phyloP scores from a whole-genome alignment of 2,113 vertebrate species.

The Pachypanchax playfairii region DNA sequence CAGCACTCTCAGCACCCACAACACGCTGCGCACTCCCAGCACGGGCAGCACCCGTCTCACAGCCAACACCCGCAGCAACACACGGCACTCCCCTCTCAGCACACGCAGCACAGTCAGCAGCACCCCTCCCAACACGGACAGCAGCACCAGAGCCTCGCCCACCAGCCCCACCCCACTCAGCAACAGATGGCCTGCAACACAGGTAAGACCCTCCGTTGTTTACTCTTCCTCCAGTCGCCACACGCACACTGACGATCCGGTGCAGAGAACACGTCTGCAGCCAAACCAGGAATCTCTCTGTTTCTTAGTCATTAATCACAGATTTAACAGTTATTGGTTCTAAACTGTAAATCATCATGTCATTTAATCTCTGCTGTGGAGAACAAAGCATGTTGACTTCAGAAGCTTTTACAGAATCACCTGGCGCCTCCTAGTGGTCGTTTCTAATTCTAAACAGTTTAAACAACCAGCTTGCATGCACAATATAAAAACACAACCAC shows the following conservation, averaged over 20 bases:
- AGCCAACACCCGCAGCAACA: constrained; percentile 73
- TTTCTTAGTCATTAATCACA: constrained; percentile 39
- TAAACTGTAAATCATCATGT: constrained; percentile 58
- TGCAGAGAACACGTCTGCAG: constrained; percentile 5
- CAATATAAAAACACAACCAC: constrained; percentile 28
- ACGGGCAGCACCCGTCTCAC: constrained; percentile 73
- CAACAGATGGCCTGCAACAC: constrained; percentile 89
- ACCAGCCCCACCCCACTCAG: constrained; percentile 85
- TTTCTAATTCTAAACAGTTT: constrained; percentile 8
- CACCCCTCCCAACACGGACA: constrained; percentile 78
- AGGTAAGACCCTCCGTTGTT: constrained; percentile 77
- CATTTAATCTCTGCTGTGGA: constrained; percentile 67
- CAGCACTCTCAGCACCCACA: constrained; percentile 73
- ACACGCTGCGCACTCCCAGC: constrained; percentile 69
- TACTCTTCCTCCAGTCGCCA: constrained; percentile 27
- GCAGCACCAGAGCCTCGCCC: constrained; percentile 85
- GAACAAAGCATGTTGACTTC: constrained; percentile 72
- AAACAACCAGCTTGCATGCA: background rate
- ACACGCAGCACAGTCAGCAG: constrained; percentile 78
- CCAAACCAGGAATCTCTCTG: constrained; percentile 22
- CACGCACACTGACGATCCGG: background rate
- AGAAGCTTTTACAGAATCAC: constrained; percentile 35
- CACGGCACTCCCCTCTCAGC: constrained; percentile 75
- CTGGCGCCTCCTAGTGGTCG: constrained; percentile 75
- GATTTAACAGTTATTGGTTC: constrained; percentile 33